phyloP scores from a whole-genome alignment of 37 sponge, comb jelly and placozoan genomes.

The Cliona cf. orientalis region DNA sequence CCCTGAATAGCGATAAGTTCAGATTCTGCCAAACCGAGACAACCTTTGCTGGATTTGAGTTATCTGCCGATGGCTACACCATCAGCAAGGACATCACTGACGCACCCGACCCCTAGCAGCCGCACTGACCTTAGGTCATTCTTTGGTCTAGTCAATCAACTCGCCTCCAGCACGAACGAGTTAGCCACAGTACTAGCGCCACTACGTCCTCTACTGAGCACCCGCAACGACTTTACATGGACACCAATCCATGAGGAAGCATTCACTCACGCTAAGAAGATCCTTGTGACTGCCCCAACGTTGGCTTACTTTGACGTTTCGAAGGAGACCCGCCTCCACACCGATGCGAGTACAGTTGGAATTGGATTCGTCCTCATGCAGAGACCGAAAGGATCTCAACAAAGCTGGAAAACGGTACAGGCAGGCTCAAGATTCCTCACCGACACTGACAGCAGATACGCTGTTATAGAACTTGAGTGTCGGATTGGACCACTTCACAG shows the following conservation, averaged over 20 bases:
- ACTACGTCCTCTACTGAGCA: conserved; percentile 35
- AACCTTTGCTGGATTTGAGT: conserved; percentile 33
- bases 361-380: conserved; percentile 46
- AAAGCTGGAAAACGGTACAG: conserved; percentile 17
- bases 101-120: conserved; percentile 45
- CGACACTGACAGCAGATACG: conserved; percentile 32
- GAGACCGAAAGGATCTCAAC: not conserved
- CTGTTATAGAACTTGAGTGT: conserved; percentile 51
- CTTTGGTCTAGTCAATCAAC: conserved; percentile 50
- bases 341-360: conserved; percentile 45
- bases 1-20: conserved; percentile 47
- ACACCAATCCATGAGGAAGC: conserved; percentile 19
- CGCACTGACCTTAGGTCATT: conserved; percentile 51
- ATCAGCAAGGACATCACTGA: conserved; percentile 29
- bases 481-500: conserved; percentile 39
- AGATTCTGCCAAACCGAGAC: conserved; percentile 8
- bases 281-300: conserved; percentile 17
- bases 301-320: conserved; percentile 35
- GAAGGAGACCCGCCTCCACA: conserved; percentile 44
- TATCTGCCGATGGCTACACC: conserved; percentile 15
- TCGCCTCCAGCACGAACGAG: conserved; percentile 7
- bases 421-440: conserved; percentile 49
- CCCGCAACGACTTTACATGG: conserved; percentile 54
- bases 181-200: conserved; percentile 24
- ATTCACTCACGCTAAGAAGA: conserved; percentile 17